Base-by-base conservation (phyloP, 2,113 vertebrate genomes). In the Hepsetus odoe region DNA sequence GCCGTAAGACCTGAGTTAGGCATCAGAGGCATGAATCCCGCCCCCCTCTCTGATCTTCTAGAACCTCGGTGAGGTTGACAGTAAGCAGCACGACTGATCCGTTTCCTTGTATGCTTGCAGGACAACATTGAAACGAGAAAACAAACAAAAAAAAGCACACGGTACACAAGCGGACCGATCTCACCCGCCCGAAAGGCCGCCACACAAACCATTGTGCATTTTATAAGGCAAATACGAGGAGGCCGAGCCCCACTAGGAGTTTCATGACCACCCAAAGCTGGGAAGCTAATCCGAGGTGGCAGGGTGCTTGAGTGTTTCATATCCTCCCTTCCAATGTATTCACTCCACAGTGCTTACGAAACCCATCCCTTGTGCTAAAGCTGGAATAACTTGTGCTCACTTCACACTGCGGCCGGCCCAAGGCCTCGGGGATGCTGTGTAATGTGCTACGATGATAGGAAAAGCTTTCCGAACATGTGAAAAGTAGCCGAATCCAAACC, bases 161-260 rank as follows among this genome's bases (percentile, higher is more conserved):
- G 87, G 86, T 90, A 94, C 91, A 72, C 56, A 84, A 8, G 28
- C n/a, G 22, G 49, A 69, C 70, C 82, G 87, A 53, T 93, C 89
- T 90, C 88, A 76, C 90, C 78, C 90, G 87, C 87, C 91, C 92
- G 90, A 92, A 93, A 91, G 53, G 92, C 94, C 92, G 93, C 83
- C 81, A 89, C 92, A 95, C 92, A 91, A 92, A 94, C 91, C 90
- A 89, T 92, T 95, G 95, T 96, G 96, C 95, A 90, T 91, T 90
- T 56, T 88, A 91, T 98, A 98, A 99, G 98, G 98, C 98, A 96
- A 91, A 89, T 94, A 95, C 93, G 96, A 92, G 92, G 91, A 95
- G 95, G 94, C 93, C 89, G 86, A 87, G 86, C 87, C 85, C 85
- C 91, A 94, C 91, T 89, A 93, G 93, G 91, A 90, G 80, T 94